A percentile compares a stretch with the other conserved stretches of the same genome.
Conservation (phyloP, 2,888 invertebrate species). For the Podabrus alpinus region DNA sequence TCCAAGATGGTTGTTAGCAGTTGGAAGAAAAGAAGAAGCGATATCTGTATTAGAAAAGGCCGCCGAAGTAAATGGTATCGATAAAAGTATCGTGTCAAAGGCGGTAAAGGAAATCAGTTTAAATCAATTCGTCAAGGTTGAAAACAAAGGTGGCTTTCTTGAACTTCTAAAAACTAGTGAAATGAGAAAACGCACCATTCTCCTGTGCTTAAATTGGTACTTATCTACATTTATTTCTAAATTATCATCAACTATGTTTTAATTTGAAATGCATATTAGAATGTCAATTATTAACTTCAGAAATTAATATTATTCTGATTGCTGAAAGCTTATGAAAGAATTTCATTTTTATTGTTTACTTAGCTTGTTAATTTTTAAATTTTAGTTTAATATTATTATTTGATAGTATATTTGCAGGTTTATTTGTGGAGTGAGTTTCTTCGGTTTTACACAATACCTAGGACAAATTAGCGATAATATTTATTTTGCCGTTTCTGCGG, state of each 20-base stretch:
- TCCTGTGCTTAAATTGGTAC: conserved; percentile 63
- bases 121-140: not conserved
- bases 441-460: conserved; percentile 64
- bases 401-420: conserved; percentile 55
- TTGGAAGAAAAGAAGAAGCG: conserved; percentile 59
- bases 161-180: conserved; percentile 58
- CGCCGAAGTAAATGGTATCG: conserved; percentile 46
- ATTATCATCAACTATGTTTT: no score
- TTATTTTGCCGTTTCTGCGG: conserved; percentile 60
- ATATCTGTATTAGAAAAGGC: conserved; percentile 53
- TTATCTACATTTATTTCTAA: conserved; percentile 43
- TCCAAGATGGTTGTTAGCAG: conserved; percentile 66
- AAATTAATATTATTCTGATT: no score
- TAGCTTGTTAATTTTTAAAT: not conserved
- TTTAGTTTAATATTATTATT: not conserved
- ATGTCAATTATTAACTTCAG: no score
- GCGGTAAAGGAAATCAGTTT: not conserved
- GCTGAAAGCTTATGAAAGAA: no score
- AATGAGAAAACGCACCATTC: conserved; percentile 58
- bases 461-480: conserved; percentile 61
- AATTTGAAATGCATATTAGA: no score
- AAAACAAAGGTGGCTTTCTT: conserved; percentile 50
- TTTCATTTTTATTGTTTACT: no score
- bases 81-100: conserved; percentile 28
- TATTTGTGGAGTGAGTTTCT: conserved; percentile 62